Conservation (phyloP, 2,797 vertebrate species). For the Gadopsis marmoratus region DNA sequence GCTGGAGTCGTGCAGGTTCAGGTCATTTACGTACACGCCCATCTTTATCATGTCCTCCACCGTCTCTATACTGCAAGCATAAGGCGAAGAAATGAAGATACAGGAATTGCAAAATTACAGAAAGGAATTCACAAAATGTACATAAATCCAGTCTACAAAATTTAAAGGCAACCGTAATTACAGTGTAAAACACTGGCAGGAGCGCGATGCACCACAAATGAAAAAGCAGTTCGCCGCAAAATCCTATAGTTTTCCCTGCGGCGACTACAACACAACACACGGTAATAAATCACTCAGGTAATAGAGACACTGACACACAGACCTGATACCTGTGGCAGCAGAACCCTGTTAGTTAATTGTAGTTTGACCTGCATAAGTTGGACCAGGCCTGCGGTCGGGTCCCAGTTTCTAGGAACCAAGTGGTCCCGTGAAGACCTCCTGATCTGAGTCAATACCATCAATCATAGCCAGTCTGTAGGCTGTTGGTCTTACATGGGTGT, state of each 20-base stretch:
- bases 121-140: neutral
- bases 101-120: neutral
- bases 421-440: neutral
- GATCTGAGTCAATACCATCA: neutral
- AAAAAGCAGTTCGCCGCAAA: too few relatives aligned
- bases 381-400: neutral
- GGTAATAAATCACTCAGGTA: neutral
- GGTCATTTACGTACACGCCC: slow-evolving; percentile 85
- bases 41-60: slow-evolving; percentile 88
- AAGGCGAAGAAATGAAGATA: neutral
- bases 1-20: slow-evolving; percentile 87
- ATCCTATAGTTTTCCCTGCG: too few relatives aligned
- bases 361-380: neutral
- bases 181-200: neutral
- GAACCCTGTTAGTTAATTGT: neutral
- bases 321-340: neutral
- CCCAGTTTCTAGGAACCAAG: neutral
- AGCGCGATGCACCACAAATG: too few relatives aligned
- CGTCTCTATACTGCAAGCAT: slow-evolving; percentile 80
- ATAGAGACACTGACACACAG: neutral
- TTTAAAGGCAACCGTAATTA: neutral
- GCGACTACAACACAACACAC: neutral
- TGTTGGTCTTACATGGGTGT: slow-evolving; percentile 83
- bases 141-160: slow-evolving; percentile 4
- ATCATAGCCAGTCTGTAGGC: neutral